Evolutionary conservation across 1,140 invertebrate genomes (phyloP).

Genomic region (Monochamus saltuarius): DNA sequence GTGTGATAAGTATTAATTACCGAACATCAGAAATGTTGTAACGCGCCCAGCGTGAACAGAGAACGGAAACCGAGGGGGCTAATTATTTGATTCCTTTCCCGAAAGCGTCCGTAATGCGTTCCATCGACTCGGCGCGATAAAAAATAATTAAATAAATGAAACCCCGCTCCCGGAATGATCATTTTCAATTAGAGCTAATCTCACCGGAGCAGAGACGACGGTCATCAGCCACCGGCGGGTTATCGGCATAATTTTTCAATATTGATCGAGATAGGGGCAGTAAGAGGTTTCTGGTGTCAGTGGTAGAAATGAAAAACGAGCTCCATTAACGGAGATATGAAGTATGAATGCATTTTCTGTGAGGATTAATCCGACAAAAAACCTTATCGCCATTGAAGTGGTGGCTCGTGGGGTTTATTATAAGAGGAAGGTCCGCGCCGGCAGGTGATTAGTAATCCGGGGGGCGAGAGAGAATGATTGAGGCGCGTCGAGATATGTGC

Average conservation of each 20-base stretch:
- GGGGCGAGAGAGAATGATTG: constrained; percentile 44
- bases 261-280: constrained; percentile 23
- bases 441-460: constrained; percentile 44
- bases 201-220: constrained; percentile 21
- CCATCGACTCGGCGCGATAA: background rate
- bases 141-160: constrained; percentile 19
- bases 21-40: no score
- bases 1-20: no score
- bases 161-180: constrained; percentile 2
- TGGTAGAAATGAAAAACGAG: constrained; percentile 45
- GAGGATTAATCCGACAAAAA: constrained; percentile 49
- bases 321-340: constrained; percentile 49
- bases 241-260: constrained; percentile 34
- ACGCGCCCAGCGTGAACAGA: no score
- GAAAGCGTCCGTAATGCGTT: no score
- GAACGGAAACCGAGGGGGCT: no score
- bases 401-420: constrained; percentile 36
- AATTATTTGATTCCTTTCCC: no score
- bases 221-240: constrained; percentile 14
- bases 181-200: constrained; percentile 26
- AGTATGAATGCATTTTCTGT: constrained; percentile 51
- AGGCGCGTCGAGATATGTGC: constrained; percentile 44
- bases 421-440: constrained; percentile 35
- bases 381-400: constrained; percentile 40
- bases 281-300: no score